Percentiles rank a stretch among this genome's conserved stretches.
These are phyloP conservation scores for Sphaerophoria rueppellii DNA, from an alignment of 2,888 invertebrate species.

Conservation along the genomic window DNA sequence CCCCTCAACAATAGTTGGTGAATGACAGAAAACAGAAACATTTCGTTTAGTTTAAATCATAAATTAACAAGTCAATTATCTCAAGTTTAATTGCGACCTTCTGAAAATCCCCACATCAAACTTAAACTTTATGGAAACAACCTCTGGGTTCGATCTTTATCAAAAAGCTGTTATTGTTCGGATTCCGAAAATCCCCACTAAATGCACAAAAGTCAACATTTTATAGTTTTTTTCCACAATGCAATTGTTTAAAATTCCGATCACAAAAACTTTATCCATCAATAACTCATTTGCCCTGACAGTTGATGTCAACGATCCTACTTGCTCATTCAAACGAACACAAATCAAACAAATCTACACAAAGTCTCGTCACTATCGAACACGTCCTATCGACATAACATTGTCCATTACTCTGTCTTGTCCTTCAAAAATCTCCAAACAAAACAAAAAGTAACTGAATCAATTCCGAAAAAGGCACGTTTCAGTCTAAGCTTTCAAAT, in stretches of 20 bases:
- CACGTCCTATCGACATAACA: constrained; percentile 55
- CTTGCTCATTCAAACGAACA: not conserved
- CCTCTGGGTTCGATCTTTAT: not conserved
- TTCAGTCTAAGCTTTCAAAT: constrained; percentile 15
- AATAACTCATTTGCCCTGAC: constrained; percentile 33
- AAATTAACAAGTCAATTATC: too few species aligned
- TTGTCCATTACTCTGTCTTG: constrained; percentile 23
- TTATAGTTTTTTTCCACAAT: not conserved
- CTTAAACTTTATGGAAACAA: not conserved
- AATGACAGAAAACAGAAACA: too few species aligned
- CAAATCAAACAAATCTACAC: not conserved
- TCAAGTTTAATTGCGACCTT: too few species aligned
- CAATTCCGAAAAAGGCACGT: constrained; percentile 20
- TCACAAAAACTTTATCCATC: constrained; percentile 20
- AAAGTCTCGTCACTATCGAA: constrained; percentile 28
- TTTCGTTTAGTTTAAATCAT: too few species aligned
- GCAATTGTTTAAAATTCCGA: not conserved
- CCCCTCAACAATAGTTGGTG: too few species aligned
- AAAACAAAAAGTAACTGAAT: constrained; percentile 12
- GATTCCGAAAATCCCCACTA: not conserved
- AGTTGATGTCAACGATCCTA: constrained; percentile 45
- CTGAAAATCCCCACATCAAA: not conserved
- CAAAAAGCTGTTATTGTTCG: not conserved
- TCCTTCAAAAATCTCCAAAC: constrained; percentile 21
- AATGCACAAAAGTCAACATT: not conserved